Conservation (phyloP, 2,888 invertebrate genomes). For the Kuschelorhynchus macadamiae region DNA sequence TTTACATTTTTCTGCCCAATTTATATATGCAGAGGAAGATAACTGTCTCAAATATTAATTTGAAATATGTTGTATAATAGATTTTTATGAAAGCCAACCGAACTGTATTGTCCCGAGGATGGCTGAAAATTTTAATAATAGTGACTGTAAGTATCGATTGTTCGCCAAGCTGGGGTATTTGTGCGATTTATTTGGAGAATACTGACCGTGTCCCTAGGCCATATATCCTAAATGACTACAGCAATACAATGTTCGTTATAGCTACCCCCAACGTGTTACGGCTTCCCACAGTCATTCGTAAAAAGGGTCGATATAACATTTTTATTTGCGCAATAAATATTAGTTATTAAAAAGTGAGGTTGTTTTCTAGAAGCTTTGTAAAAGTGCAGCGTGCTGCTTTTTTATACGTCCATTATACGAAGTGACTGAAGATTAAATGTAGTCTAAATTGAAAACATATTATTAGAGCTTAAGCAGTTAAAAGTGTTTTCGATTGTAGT, state of each 20-base stretch:
- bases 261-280: slow-evolving; percentile 38
- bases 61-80: not conserved
- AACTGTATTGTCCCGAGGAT: slow-evolving; percentile 28
- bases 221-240: slow-evolving; percentile 63
- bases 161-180: slow-evolving; percentile 59
- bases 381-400: too few relatives aligned
- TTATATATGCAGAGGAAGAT: too few relatives aligned
- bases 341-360: slow-evolving; percentile 30
- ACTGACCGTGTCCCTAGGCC: slow-evolving; percentile 66
- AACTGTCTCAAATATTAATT: too few relatives aligned
- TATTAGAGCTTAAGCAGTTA: too few relatives aligned
- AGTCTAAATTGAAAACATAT: too few relatives aligned
- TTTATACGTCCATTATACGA: too few relatives aligned
- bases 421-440: too few relatives aligned
- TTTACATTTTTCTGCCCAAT: too few relatives aligned
- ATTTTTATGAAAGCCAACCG: slow-evolving; percentile 9
- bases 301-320: slow-evolving; percentile 40
- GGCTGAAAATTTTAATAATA: slow-evolving; percentile 43
- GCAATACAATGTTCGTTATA: slow-evolving; percentile 58
- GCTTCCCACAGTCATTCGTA: slow-evolving; percentile 16
- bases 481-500: too few relatives aligned
- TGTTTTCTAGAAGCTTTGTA: too few relatives aligned
- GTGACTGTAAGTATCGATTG: slow-evolving; percentile 46
- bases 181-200: slow-evolving; percentile 67
- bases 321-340: slow-evolving; percentile 41